Base-by-base conservation (phyloP, 1,140 invertebrate genomes). In the Philopotamus ludificatus region DNA sequence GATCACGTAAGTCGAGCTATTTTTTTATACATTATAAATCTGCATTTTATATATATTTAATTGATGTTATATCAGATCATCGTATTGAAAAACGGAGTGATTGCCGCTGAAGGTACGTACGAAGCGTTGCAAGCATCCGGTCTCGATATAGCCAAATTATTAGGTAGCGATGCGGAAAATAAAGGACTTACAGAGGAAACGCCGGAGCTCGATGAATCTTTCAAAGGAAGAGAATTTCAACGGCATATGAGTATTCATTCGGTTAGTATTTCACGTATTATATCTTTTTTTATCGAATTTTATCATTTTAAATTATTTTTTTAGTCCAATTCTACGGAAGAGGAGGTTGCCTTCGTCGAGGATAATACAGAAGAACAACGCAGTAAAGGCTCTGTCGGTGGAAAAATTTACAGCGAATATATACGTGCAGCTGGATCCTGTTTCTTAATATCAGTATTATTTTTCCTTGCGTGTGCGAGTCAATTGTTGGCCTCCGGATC, bases 401-500 rank as follows among this genome's bases (percentile, higher is more conserved):
- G 73, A 1, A 71, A 70, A 21, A 81, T 87, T 21, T 89, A 89
- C 73, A 74, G 75, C 10, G 79, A 82, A 1, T 90, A 89, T 71
- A 81, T 88, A 53, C 76, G 78, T 8, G 85, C 86, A 1, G 83
- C 84, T 50, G 85, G 81, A 3, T 76, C 81, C 22, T 76, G 77
- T 25, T 66, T 82, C 15, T 71, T 82, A 1, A 75, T 83, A 1
- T 59, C 77, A 1, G 54, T 81, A 15, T 79, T 87, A 72, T 23
- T 81, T 1, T 9, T 82, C 2, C 72, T 88, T 1, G 85, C 84
- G 45, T 55, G 84, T 3, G 66, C 83, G 0, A 82, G 86, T 10
- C 89, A 91, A 75, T 72, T 85, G 15, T 72, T 83, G 20, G 85
- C 81, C 25, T 90, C 87, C 65, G 82, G 83, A n/a, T 81, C 83